Conservation (phyloP, 2,888 invertebrate species). For the Lepetodrilus schrolli region DNA sequence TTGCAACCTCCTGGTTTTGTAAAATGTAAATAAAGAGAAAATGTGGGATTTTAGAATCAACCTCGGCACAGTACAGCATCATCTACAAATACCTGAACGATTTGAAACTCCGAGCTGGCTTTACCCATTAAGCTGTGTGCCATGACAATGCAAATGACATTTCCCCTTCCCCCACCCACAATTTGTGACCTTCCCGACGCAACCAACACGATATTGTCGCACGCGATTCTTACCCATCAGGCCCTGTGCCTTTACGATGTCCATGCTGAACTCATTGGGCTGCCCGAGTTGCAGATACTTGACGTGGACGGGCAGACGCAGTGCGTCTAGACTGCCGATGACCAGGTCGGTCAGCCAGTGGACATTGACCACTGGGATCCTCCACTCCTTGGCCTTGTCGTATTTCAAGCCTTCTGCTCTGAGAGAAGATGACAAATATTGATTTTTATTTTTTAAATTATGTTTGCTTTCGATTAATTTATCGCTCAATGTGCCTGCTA, state of each 20-base stretch:
- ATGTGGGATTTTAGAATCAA: no score
- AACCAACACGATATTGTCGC: no score
- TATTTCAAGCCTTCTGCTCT: slow-evolving; percentile 92
- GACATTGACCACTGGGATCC: slow-evolving; percentile 91
- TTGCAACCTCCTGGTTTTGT: no score
- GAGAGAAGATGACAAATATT: slow-evolving; percentile 34
- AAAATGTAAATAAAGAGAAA: no score
- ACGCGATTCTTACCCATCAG: slow-evolving; percentile 95
- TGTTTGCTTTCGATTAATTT: background rate
- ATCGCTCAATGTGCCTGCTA: background rate
- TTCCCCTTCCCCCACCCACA: no score
- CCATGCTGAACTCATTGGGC: slow-evolving; percentile 76
- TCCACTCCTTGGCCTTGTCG: slow-evolving; percentile 92
- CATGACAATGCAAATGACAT: no score
- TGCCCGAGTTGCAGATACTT: slow-evolving; percentile 90
- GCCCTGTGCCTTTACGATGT: slow-evolving; percentile 84
- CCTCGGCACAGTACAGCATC: no score
- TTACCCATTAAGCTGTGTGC: no score
- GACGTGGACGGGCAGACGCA: slow-evolving; percentile 76
- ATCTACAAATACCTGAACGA: no score
- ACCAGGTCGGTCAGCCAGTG: slow-evolving; percentile 95
- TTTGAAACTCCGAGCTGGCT: no score
- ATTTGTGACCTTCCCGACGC: no score
- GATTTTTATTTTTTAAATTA: background rate
- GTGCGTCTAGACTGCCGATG: slow-evolving; percentile 88